phyloP scores from a whole-genome alignment of 2,888 invertebrate species.

The Drosophila melanosoma region DNA sequence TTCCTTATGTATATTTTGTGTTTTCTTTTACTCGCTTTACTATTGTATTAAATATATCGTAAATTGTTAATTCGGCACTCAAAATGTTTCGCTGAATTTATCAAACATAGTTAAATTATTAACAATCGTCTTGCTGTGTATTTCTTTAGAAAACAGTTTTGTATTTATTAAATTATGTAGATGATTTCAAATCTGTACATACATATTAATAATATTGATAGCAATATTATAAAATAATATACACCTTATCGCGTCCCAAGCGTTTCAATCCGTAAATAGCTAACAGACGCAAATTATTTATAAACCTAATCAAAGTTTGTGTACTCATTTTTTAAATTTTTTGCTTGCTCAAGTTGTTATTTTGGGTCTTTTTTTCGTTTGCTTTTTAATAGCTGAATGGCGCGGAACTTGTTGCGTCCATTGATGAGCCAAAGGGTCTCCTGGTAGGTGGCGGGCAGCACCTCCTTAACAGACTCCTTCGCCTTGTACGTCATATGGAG shows the following conservation, averaged over 20 bases:
- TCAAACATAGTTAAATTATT: not conserved
- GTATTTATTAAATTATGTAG: not conserved
- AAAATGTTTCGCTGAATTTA: not conserved
- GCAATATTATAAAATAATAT: not conserved
- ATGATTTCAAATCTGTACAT: not conserved
- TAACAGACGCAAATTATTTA: not conserved
- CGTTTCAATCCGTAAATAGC: not conserved
- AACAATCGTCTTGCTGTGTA: not conserved
- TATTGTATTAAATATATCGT: not conserved
- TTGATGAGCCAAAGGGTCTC: constrained; percentile 47
- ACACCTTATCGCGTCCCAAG: not conserved
- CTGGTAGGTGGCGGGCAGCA: constrained; percentile 72
- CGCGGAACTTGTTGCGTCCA: constrained; percentile 38
- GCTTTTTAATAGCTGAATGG: constrained; percentile 15
- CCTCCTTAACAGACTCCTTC: constrained; percentile 85
- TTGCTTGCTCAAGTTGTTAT: not conserved
- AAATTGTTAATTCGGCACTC: not conserved
- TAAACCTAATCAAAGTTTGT: not conserved
- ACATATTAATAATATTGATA: not conserved
- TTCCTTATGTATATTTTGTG: not conserved
- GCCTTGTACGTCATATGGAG: constrained; percentile 89
- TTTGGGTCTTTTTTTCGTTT: not conserved
- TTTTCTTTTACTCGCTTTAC: not conserved
- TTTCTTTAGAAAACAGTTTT: not conserved
- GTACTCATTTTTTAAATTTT: not conserved